These are phyloP conservation scores for Fragum sueziense DNA, from an alignment of 2,888 invertebrate genomes.

Conservation along the genomic window DNA sequence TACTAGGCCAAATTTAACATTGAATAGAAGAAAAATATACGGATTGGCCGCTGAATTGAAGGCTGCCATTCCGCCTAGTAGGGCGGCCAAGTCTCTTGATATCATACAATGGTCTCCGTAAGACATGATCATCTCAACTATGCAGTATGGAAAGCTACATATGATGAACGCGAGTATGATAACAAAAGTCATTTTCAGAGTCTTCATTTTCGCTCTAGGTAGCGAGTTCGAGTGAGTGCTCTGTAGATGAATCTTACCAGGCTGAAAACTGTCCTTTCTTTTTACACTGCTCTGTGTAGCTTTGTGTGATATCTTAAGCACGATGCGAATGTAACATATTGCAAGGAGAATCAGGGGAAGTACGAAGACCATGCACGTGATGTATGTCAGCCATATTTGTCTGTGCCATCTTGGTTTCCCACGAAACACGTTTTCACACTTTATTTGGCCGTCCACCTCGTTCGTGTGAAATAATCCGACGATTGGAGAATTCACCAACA, in stretches of 20 bases:
- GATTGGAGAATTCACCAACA: slow-evolving; percentile 73
- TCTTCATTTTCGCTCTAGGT: slow-evolving; percentile 81
- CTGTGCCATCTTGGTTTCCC: slow-evolving; percentile 70
- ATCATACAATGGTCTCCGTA: slow-evolving; percentile 75
- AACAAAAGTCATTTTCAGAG: slow-evolving; percentile 81
- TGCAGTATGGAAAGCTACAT: slow-evolving; percentile 80
- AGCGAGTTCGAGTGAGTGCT: slow-evolving; percentile 79
- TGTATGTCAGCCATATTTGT: slow-evolving; percentile 75
- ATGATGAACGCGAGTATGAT: slow-evolving; percentile 80
- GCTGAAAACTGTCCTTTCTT: slow-evolving; percentile 68
- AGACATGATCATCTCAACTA: slow-evolving; percentile 80
- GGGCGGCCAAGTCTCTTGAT: slow-evolving; percentile 65
- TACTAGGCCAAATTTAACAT: slow-evolving; percentile 63
- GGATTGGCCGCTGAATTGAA: slow-evolving; percentile 81
- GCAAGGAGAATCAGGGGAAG: slow-evolving; percentile 77
- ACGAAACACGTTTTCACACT: slow-evolving; percentile 79
- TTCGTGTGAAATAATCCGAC: slow-evolving; percentile 74
- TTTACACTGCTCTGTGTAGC: slow-evolving; percentile 70
- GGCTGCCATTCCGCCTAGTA: slow-evolving; percentile 79
- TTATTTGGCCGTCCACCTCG: slow-evolving; percentile 60
- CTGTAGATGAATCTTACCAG: slow-evolving; percentile 78
- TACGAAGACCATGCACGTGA: slow-evolving; percentile 76
- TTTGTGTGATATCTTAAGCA: slow-evolving; percentile 79
- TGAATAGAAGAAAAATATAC: slow-evolving; percentile 80
- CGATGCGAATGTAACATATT: slow-evolving; percentile 80